Base-by-base conservation (phyloP, 1,140 invertebrate species). In the Drosophila parabipectinata region DNA sequence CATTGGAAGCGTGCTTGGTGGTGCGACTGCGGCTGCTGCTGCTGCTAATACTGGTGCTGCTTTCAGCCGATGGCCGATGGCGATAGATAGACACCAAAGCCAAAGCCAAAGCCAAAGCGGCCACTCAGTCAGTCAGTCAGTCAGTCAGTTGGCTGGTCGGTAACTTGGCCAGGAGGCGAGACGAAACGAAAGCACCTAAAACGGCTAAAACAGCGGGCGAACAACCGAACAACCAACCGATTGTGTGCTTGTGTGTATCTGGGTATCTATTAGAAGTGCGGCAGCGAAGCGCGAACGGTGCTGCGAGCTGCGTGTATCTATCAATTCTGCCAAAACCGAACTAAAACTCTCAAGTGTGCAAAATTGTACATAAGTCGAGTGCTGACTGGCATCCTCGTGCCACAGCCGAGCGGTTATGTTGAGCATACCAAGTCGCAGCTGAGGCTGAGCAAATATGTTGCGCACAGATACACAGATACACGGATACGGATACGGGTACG, bases 321-420 rank as follows among this genome's bases (percentile, higher is more conserved):
- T 79, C 78, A 87, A 85, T 85, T 87, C 78, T 81, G 78, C 66
- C 78, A 59, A 88, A 87, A 82, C 83, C 80, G 82, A 87, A 82
- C 82, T 87, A 87, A 87, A 85, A 87, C 83, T 88, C 82, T 87
- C 83, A 87, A 87, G 82, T 85, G 81, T 87, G 81, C 81, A 69
- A 87, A 82, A 82, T 82, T 66, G 78, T 82, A 88, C 82, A 82
- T 88, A 87, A 88, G 82, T 87, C 83, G 80, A 88, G 75, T 78
- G 72, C 18, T 47, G 28, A 44, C 45, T 44, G 44, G 44, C 52
- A 71, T 71, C 57, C 47, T 72, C 68, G 72, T 64, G 66, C 48
- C 32, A 30, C 60, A 75, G 52, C 75, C 79, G 79, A 85, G 59
- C 72, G 79, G 37, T 72, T 85, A 85, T 84, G 81, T 77, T 84